Conservation (phyloP, 2,113 vertebrate genomes). For the Clarias batrachus region DNA sequence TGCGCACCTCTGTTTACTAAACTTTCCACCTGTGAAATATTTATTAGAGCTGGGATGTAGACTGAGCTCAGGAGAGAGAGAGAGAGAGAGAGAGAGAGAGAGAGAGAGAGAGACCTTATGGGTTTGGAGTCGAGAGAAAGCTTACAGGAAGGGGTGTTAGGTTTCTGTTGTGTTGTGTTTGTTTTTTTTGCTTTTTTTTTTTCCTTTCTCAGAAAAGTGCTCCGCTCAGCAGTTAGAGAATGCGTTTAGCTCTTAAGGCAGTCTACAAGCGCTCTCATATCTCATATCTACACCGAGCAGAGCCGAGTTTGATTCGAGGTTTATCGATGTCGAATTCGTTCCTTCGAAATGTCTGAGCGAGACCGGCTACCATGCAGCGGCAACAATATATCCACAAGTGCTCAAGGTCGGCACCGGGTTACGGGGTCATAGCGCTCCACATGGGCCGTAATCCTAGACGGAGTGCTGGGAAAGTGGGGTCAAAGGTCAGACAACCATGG, state of each 20-base stretch:
- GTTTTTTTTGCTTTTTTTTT: slow-evolving; percentile 29
- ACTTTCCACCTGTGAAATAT: slow-evolving; percentile 64
- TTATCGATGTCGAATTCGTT: neutral
- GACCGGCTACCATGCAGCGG: neutral
- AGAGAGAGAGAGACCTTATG: slow-evolving; percentile 27
- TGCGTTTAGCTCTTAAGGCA: neutral
- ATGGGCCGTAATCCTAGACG: slow-evolving; percentile 57
- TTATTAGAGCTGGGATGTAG: slow-evolving; percentile 60
- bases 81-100: slow-evolving; percentile 35
- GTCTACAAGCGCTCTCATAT: neutral
- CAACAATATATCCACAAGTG: slow-evolving; percentile 18
- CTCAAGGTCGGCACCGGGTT: slow-evolving; percentile 55
- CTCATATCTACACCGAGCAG: neutral
- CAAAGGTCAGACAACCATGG: slow-evolving; percentile 55
- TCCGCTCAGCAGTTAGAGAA: slow-evolving; percentile 25
- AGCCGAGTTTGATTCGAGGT: neutral
- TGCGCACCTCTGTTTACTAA: slow-evolving; percentile 59
- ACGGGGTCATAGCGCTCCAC: slow-evolving; percentile 48
- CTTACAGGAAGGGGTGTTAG: slow-evolving; percentile 48
- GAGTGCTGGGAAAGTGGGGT: slow-evolving; percentile 33
- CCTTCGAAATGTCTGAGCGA: neutral
- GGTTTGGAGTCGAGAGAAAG: slow-evolving; percentile 52
- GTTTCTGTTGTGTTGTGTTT: slow-evolving; percentile 44
- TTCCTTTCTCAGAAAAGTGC: slow-evolving; percentile 33
- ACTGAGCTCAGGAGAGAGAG: slow-evolving; percentile 52